Base-by-base conservation (phyloP, 2,888 invertebrate genomes). In the Eumacrocentrus americanus region DNA sequence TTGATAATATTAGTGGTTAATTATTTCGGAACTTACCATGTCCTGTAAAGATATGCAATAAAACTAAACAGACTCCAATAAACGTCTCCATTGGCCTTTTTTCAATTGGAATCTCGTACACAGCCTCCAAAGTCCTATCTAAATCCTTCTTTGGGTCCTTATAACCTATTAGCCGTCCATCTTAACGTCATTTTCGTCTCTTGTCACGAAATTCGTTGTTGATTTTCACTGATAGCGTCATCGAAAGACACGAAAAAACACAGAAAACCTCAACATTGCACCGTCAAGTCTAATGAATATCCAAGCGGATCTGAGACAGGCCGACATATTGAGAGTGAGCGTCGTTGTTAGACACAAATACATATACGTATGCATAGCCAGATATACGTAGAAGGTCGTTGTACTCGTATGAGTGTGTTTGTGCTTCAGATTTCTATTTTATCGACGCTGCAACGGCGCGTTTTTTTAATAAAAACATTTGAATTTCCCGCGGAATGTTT, bases 11-110 rank as follows among this genome's bases (percentile, higher is more conserved):
- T 12, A n/a, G 22, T 20, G 5, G 9, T 29, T 6, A 29, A 29
- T 29, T 6, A 29, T 29, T 29, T 29, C 4, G 16, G 12, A 23
- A 54, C 54, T 54, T 44, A 54, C 54, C 40, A 14, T 20, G 14
- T 34, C 29, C 18, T n/a, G 34, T 29, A 29, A 44, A 44, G 25
- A 16, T 29, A 22, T n/a, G 25, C 29, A 54, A 25, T 16, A 51
- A 51, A 9, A 29, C 34, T 20, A 54, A 34, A 44, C 5, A 54
- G 18, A 18, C 44, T 34, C 34, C 5, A 44, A 44, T 54, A 44
- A 46, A 42, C 14, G 42, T 34, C 42, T 44, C 54, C 54, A 54
- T 54, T 54, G 35, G 51, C 37, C n/a, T n/a, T n/a, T n/a, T n/a
- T n/a, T n/a, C n/a, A n/a, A 35, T 18, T 6, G 29, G 29, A 37